These are phyloP conservation scores for Lagria hirta DNA, from an alignment of 2,888 invertebrate genomes.

Conservation along the genomic window DNA sequence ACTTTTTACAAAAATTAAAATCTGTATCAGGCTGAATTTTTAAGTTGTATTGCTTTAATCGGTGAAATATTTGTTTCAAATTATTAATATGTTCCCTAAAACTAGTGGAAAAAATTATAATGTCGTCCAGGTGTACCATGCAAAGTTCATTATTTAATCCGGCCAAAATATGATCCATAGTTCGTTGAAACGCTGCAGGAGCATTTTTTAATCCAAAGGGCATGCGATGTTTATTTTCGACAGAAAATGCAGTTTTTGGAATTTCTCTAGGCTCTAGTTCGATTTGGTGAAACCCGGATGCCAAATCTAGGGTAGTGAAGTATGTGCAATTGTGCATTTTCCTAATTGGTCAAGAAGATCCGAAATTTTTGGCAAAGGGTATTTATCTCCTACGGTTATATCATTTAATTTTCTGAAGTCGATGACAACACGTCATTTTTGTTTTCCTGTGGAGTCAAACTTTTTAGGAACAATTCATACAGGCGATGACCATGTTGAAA, in stretches of 20 bases:
- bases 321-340: conserved; percentile 40
- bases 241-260: conserved; percentile 47
- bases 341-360: conserved; percentile 48
- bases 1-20: conserved; percentile 14
- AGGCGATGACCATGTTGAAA: conserved; percentile 32
- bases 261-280: conserved; percentile 36
- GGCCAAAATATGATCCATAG: conserved; percentile 40
- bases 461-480: conserved; percentile 43
- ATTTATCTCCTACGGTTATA: conserved; percentile 44
- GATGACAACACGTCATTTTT: conserved; percentile 44
- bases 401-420: conserved; percentile 49
- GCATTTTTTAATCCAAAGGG: conserved; percentile 51
- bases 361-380: conserved; percentile 45
- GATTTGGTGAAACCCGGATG: conserved; percentile 49
- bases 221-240: conserved; percentile 45
- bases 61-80: conserved; percentile 33
- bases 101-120: conserved; percentile 37
- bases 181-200: conserved; percentile 41
- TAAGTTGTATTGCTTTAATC: conserved; percentile 27
- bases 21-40: conserved; percentile 7
- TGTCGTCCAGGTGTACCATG: conserved; percentile 48
- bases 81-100: conserved; percentile 35
- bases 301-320: conserved; percentile 47
- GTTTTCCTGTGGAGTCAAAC: conserved; percentile 34
- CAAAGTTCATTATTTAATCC: conserved; percentile 37